Evolutionary conservation across 2,888 invertebrate species (phyloP).

Genomic region (Platypus cylindrus): DNA sequence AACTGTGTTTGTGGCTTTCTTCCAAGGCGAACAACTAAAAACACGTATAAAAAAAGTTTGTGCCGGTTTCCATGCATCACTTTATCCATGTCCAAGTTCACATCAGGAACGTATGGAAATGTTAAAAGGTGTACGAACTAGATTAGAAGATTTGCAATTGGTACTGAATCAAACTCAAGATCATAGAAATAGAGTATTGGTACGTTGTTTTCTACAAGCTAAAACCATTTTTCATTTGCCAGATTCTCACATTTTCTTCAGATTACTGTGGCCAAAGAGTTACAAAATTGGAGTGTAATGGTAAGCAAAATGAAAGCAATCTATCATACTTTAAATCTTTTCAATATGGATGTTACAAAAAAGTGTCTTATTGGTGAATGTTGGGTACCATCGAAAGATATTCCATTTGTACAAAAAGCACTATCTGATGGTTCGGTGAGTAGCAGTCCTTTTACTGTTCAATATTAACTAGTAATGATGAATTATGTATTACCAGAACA

Average conservation of each 20-base stretch:
- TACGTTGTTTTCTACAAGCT: constrained; percentile 63
- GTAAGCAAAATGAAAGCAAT: constrained; percentile 68
- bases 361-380: constrained; percentile 60
- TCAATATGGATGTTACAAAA: constrained; percentile 60
- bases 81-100: constrained; percentile 86
- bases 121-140: constrained; percentile 78
- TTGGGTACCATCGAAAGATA: constrained; percentile 61
- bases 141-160: constrained; percentile 75
- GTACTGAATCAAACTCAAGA: constrained; percentile 80
- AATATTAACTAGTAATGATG: background rate
- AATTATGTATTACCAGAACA: constrained; percentile 29
- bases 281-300: constrained; percentile 78
- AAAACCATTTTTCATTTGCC: background rate
- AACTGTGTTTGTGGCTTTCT: constrained; percentile 79
- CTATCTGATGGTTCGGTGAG: constrained; percentile 67
- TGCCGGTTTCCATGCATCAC: constrained; percentile 82
- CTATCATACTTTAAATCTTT: constrained; percentile 62
- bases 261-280: constrained; percentile 72
- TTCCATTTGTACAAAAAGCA: constrained; percentile 61
- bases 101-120: constrained; percentile 76
- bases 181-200: constrained; percentile 71
- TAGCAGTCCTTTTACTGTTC: constrained; percentile 4
- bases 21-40: constrained; percentile 88
- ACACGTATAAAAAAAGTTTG: constrained; percentile 86
- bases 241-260: constrained; percentile 1